phyloP scores from a whole-genome alignment of 2,797 vertebrate genomes.

The Ctenochaetus hawaiiensis region DNA sequence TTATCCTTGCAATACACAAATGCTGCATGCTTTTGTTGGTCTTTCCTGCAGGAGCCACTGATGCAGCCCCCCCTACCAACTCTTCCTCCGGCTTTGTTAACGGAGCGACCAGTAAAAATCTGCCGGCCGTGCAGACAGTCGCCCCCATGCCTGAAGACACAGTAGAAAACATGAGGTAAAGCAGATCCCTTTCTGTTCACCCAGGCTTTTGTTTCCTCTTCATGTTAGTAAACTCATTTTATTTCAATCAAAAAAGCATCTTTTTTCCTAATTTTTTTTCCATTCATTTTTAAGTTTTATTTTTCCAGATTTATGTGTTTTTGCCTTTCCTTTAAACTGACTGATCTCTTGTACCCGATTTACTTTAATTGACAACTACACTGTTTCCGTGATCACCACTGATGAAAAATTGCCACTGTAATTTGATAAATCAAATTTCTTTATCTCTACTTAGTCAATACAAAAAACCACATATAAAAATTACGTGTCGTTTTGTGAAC shows the following conservation, averaged over 20 bases:
- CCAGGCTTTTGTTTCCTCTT: background rate
- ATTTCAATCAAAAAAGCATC: background rate
- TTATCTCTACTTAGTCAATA: background rate
- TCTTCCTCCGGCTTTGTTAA: conserved; percentile 96
- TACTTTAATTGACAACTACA: background rate
- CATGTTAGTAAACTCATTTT: conserved; percentile 1
- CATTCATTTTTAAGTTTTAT: background rate
- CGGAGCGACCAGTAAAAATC: conserved; percentile 97
- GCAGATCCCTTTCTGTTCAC: background rate
- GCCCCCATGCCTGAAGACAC: conserved; percentile 98
- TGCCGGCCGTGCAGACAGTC: conserved; percentile 96
- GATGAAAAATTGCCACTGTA: background rate
- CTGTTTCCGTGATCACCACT: background rate
- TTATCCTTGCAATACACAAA: background rate
- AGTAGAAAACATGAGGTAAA: conserved; percentile 95
- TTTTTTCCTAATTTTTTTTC: background rate
- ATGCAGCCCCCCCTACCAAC: conserved; percentile 91
- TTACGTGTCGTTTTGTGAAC: background rate
- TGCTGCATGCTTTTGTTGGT: conserved; percentile 4
- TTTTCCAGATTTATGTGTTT: background rate
- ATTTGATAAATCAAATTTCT: conserved; percentile 4
- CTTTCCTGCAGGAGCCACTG: conserved; percentile 90
- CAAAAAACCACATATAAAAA: background rate
- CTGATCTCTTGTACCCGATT: background rate
- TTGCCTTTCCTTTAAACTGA: background rate